Base-by-base conservation (phyloP, 2,797 vertebrate genomes). In the Aplochiton taeniatus region DNA sequence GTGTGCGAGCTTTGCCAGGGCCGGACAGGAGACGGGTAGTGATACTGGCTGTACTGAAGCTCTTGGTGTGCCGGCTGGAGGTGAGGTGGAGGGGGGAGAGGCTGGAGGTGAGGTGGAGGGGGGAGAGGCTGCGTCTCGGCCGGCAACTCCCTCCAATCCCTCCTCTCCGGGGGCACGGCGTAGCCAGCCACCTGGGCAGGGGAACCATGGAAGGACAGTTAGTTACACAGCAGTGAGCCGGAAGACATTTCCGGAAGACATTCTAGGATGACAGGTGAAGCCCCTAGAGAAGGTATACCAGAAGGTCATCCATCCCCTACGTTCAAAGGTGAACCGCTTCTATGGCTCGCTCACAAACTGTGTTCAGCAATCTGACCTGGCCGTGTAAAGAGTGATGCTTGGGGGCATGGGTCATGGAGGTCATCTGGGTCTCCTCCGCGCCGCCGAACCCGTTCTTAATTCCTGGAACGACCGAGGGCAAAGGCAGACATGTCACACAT, bases 61-160 rank as follows among this genome's bases (percentile, higher is more conserved):
- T 99, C 97, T 0, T 92, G 79, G 62, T 95, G 95, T 0, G 93
- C 74, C 0, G 83, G 77, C 0, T 88, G 87, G 47, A 78, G 85
- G 70, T 88, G 88, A 10, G 79, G 48, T 41, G 78, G 65, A 59
- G 71, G 63, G 51, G 84, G n/a, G n/a, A n/a, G n/a, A n/a, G n/a
- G n/a, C n/a, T n/a, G n/a, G 70, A 43, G 78, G 59, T 1, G 70
- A 43, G 78, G 59, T 1, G 5, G 19, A n/a, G 57, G 55, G 11
- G 31, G 41, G 9, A 60, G n/a, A 1, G 66, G 65, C 43, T 81
- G 79, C 77, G 94, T 95, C 46, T 98, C 96, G 0, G 91, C n/a
- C 0, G 89, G 88, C 41, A 92, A 98, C 9, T 97, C 96, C 80
- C 96, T 95, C 97, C 97, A 98, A 68, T 94, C 91, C 49, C 88